Evolutionary conservation across 2,797 vertebrate species (phyloP), one percentile per base, ranked within the genome.

Genomic region (Lutra lutra): DNA sequence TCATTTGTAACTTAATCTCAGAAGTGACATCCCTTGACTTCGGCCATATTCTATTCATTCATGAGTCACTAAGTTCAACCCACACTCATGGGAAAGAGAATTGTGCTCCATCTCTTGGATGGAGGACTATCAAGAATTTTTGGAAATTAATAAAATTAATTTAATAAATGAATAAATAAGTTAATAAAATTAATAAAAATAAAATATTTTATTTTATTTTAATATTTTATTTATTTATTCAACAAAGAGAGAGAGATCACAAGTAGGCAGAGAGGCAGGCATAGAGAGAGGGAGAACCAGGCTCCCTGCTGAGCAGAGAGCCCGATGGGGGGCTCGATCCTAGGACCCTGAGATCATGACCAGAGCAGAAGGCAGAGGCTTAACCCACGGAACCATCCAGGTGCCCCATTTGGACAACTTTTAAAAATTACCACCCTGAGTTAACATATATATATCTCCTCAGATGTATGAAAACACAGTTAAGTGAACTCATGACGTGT

Each of bases 51-150:
- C 70, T 93, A 1, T 18, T 27, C n/a, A 29, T 14, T 54, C 64
- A 32, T 4, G 18, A 72, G 35, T 66, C 46, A 20, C 56, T 14
- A 23, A 40, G 32, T 38, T 32, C 51, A 58, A 27, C 27, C 20
- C 54, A 9, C 17, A 29, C 7, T 35, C 35, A 1, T 0, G 0
- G 17, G 40, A 25, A 73, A 70, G 29, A n/a, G 27, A 56, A 38
- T 32, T 86, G 35, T 68, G 51, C 62, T 48, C 21, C 35, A 12
- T 35, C 8, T 54, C 58, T 32, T 7, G 8, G 27, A 79, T 29
- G 72, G 25, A 89, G 20, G 17, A 23, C 32, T 11, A 17, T 9
- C 15, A 64, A 14, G 32, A 73, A 23, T 17, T 25, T 80, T 21
- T 27, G 40, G 56, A 68, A 51, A 51, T 51, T 51, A 51, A 51